Conservation (phyloP, 2,797 vertebrate genomes). For the Erithacus rubecula region DNA sequence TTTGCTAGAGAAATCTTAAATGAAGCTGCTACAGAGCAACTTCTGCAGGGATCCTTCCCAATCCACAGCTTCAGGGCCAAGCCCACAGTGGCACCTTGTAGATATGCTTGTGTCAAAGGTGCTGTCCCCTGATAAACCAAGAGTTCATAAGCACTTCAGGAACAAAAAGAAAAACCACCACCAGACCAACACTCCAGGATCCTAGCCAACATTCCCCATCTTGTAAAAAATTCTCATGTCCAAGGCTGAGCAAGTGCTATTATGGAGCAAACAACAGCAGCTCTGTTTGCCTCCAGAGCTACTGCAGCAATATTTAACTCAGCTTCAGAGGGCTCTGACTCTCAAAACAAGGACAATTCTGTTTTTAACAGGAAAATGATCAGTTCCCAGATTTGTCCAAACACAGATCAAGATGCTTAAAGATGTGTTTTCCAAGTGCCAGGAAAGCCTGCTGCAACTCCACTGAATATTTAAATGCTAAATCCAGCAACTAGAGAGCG, state of each 20-base stretch:
- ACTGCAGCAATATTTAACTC: conserved; percentile 65
- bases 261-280: conserved; percentile 69
- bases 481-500: background rate
- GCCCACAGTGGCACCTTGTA: accelerated
- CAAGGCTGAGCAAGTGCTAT: conserved; percentile 64
- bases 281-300: conserved; percentile 69
- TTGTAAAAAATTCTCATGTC: conserved; percentile 66
- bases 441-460: background rate
- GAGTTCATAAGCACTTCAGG: background rate
- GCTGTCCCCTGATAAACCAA: background rate
- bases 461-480: background rate
- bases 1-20: background rate
- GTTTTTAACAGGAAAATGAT: background rate
- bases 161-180: background rate
- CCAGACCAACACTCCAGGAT: conserved; percentile 10
- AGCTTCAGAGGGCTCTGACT: conserved; percentile 9
- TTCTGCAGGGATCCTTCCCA: background rate
- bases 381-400: background rate
- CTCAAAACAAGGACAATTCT: background rate
- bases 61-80: background rate
- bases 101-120: background rate
- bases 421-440: background rate
- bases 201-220: conserved; percentile 66
- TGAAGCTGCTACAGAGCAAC: background rate
- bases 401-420: conserved; percentile 17